phyloP scores from a whole-genome alignment of 2,797 vertebrate genomes.

The Gephyroberyx darwinii region DNA sequence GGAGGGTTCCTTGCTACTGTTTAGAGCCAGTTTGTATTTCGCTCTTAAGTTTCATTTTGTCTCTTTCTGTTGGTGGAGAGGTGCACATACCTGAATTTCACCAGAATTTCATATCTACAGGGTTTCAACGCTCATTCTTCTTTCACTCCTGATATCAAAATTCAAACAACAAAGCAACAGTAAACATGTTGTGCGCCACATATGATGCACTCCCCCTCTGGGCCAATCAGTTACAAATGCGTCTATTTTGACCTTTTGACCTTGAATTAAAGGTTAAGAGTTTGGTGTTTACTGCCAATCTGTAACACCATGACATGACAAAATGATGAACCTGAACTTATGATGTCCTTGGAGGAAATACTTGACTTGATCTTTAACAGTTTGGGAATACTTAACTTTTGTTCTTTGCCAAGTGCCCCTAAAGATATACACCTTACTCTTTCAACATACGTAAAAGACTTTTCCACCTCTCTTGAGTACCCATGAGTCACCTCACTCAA shows the following conservation, averaged over 20 bases:
- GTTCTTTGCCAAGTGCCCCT: background rate
- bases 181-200: background rate
- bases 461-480: background rate
- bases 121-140: background rate
- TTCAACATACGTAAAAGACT: background rate
- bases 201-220: background rate
- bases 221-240: no score
- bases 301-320: background rate
- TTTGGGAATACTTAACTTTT: background rate
- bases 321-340: background rate
- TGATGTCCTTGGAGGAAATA: background rate
- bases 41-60: no score
- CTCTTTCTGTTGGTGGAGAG: no score
- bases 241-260: no score
- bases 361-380: background rate
- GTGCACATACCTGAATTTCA: no score
- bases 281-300: background rate
- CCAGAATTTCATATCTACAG: no score
- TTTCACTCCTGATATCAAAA: slow-evolving; percentile 1
- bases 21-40: no score
- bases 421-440: background rate
- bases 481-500: background rate
- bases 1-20: no score
- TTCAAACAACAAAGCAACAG: no score
- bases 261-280: background rate